Base-by-base conservation (phyloP, 2,113 vertebrate genomes). In the Sisor rabdophorus region DNA sequence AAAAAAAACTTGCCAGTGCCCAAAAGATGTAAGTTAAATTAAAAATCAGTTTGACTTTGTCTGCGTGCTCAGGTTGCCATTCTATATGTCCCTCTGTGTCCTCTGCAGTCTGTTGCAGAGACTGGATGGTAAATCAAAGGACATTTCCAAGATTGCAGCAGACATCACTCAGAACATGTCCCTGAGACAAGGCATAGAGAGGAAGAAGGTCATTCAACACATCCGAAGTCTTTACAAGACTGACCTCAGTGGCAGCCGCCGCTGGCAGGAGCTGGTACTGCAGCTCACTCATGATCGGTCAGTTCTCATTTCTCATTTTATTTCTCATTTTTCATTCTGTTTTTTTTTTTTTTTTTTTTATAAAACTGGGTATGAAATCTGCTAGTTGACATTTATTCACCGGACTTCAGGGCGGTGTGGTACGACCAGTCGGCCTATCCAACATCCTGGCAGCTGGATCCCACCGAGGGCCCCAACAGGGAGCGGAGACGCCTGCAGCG, bases 181-280 rank as follows among this genome's bases (percentile, higher is more conserved):
- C 24, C 91, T 98, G 63, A 92, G 92, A 26, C 97, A 99, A 88
- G 97, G 97, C 84, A 94, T 95, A 87, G 96, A 99, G 91, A 92
- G 97, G 69, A 99, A 99, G 86, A 98, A 95, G 85, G 95, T 98
- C 81, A 99, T 99, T 83, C 95, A 96, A 88, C 96, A 98, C 86
- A 98, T 98, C 87, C 90, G 95, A 77, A 91, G 95, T 19, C 94
- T 97, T 83, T 98, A 97, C 82, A 98, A 98, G 85, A 92, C 92
- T 1, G 95, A 97, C 83, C 88, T 98, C 56, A 98, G 96, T 71
- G 94, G 96, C 83, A 95, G 95, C 85, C 93, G 97, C 8, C 95
- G 95, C 78, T 99, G 97, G 97, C 96, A 98, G 86, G 96, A 98
- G 60, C 92, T 98, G 60, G 94, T 96, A 84, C 96, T 97, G 36